phyloP scores from a whole-genome alignment of 2,888 invertebrate genomes.

The Tupiocoris notatus region DNA sequence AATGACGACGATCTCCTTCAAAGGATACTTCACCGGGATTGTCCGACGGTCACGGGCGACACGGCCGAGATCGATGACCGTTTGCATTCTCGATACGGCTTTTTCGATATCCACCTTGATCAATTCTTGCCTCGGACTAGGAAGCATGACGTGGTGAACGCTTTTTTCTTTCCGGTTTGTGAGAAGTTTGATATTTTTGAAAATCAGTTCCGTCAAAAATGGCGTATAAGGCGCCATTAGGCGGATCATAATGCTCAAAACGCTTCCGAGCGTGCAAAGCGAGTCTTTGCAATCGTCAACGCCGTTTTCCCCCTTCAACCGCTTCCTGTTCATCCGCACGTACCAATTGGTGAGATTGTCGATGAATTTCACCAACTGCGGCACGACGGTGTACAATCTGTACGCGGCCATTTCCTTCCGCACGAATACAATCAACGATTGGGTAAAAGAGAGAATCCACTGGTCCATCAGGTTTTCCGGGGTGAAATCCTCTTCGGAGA shows the following conservation, averaged over 20 bases:
- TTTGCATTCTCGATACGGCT: slow-evolving; percentile 90
- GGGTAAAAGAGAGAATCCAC: slow-evolving; percentile 96
- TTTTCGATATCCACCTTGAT: slow-evolving; percentile 85
- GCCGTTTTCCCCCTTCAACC: slow-evolving; percentile 89
- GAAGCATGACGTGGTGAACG: slow-evolving; percentile 90
- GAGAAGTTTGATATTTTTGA: slow-evolving; percentile 76
- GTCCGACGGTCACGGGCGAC: slow-evolving; percentile 90
- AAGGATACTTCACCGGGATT: slow-evolving; percentile 91
- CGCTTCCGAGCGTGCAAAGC: slow-evolving; percentile 82
- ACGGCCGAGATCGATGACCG: slow-evolving; percentile 89
- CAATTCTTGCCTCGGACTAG: slow-evolving; percentile 59
- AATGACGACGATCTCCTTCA: slow-evolving; percentile 93
- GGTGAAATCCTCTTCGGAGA: slow-evolving; percentile 53
- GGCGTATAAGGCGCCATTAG: slow-evolving; percentile 98
- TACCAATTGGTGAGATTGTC: slow-evolving; percentile 99
- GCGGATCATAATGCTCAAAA: slow-evolving; percentile 82
- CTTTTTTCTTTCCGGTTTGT: slow-evolving; percentile 62
- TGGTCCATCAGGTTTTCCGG: slow-evolving; percentile 85
- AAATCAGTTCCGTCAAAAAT: slow-evolving; percentile 93
- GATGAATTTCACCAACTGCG: slow-evolving; percentile 89
- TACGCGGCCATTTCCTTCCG: slow-evolving; percentile 92
- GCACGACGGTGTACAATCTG: slow-evolving; percentile 92
- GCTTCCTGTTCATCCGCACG: slow-evolving; percentile 90
- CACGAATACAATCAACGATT: slow-evolving; percentile 84
- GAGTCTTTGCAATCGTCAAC: slow-evolving; percentile 77